Evolutionary conservation across 2,888 invertebrate species (phyloP).

Genomic region (Acanthacorydalis orientalis): DNA sequence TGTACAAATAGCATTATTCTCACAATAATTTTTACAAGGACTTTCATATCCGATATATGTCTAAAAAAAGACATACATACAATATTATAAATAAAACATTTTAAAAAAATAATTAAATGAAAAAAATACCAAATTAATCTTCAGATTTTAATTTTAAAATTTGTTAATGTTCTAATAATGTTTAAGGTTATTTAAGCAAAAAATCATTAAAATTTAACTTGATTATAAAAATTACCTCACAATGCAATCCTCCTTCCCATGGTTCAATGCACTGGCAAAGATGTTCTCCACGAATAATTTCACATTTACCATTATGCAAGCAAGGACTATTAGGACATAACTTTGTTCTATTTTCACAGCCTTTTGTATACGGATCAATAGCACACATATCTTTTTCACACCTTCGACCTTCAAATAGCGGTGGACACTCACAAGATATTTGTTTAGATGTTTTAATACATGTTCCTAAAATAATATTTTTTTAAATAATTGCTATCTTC

Average conservation of each 20-base stretch:
- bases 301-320: constrained; percentile 36
- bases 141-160: no score
- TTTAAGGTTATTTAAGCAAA: no score
- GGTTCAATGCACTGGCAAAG: constrained; percentile 36
- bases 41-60: constrained; percentile 40
- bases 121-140: background rate
- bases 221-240: constrained; percentile 23
- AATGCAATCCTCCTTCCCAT: constrained; percentile 35
- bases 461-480: constrained; percentile 13
- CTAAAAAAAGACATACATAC: constrained; percentile 10
- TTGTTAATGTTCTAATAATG: no score
- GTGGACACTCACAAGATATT: constrained; percentile 28
- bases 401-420: constrained; percentile 26
- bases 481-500: background rate
- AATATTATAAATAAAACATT: background rate
- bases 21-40: constrained; percentile 39
- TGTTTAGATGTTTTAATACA: constrained; percentile 24
- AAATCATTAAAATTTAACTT: constrained; percentile 9
- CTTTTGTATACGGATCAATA: constrained; percentile 8
- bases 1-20: constrained; percentile 41
- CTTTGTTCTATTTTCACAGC: constrained; percentile 10
- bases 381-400: constrained; percentile 36
- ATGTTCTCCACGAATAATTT: constrained; percentile 25
- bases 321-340: constrained; percentile 28
- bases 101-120: background rate